These are phyloP conservation scores for Meliscaeva auricollis DNA, from an alignment of 2,888 invertebrate genomes.

Conservation along the genomic window DNA sequence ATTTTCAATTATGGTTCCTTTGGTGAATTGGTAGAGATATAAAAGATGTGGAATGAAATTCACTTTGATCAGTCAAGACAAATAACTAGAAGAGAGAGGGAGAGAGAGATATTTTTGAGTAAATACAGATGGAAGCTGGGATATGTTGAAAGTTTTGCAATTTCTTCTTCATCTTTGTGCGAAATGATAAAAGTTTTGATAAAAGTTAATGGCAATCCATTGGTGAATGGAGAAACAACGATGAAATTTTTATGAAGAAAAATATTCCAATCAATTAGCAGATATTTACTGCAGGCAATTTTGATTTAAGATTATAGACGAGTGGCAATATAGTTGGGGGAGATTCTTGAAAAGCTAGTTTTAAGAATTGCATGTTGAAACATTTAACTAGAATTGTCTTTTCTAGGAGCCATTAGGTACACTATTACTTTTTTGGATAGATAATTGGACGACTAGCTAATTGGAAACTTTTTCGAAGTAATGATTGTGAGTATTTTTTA, in stretches of 20 bases:
- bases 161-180: too few species aligned
- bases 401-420: too few species aligned
- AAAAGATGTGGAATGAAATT: not conserved
- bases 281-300: not conserved
- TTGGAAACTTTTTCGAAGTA: too few species aligned
- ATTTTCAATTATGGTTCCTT: slow-evolving; percentile 3
- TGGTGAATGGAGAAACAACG: not conserved
- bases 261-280: not conserved
- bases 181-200: not conserved
- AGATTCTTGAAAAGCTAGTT: too few species aligned
- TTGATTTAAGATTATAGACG: not conserved
- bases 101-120: not conserved
- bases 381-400: too few species aligned
- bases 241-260: not conserved
- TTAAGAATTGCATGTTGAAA: too few species aligned
- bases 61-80: slow-evolving; percentile 30
- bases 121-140: not conserved
- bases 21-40: not conserved
- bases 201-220: not conserved
- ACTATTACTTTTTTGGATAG: too few species aligned
- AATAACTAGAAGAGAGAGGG: not conserved
- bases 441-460: too few species aligned
- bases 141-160: not conserved
- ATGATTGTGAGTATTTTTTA: too few species aligned
- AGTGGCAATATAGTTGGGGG: too few species aligned